phyloP scores from a whole-genome alignment of 2,797 vertebrate genomes.

The Helarctos malayanus region DNA sequence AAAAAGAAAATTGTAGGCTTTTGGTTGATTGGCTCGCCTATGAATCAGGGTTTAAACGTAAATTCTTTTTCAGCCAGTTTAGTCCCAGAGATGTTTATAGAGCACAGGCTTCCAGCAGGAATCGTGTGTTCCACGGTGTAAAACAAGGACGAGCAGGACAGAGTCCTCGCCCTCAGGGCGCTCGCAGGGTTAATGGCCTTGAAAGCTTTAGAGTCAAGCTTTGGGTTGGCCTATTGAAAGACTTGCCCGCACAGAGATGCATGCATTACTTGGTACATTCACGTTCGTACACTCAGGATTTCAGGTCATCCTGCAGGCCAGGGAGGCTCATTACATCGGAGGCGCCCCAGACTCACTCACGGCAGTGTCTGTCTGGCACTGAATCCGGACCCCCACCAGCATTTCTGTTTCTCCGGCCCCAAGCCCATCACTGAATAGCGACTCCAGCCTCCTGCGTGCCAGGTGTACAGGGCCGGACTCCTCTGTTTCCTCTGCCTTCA shows the following conservation, averaged over 20 bases:
- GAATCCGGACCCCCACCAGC: neutral
- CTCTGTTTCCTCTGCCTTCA: neutral
- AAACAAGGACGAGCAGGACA: neutral
- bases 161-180: neutral
- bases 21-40: neutral
- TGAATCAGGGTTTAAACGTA: neutral
- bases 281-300: neutral
- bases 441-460: neutral
- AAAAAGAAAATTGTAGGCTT: slow-evolving; percentile 1
- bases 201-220: neutral
- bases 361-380: neutral
- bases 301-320: neutral
- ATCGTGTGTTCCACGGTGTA: neutral
- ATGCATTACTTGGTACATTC: neutral
- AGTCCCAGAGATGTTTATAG: neutral
- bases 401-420: neutral
- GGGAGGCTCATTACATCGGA: neutral
- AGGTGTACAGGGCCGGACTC: too few species aligned
- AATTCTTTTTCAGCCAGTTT: neutral
- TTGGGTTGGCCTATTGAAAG: neutral
- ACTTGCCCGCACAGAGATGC: neutral
- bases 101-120: neutral
- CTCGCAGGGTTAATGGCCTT: neutral
- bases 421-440: neutral
- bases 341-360: neutral